These are phyloP conservation scores for Penaeus indicus DNA, from an alignment of 1,140 invertebrate species.

Conservation along the genomic window DNA sequence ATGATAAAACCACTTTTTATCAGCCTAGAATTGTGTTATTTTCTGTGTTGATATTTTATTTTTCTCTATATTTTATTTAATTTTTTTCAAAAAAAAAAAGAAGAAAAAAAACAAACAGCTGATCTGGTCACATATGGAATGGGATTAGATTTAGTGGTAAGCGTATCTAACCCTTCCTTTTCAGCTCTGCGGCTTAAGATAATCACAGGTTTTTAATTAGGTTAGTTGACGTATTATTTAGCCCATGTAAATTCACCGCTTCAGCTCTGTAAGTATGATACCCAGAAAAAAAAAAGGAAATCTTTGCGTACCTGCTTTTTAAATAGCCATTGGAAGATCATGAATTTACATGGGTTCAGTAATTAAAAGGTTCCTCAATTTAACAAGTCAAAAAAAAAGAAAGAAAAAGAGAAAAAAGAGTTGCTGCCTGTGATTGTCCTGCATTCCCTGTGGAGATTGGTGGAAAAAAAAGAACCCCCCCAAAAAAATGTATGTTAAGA, in stretches of 20 bases:
- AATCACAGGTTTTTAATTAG: not conserved
- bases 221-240: too few species aligned
- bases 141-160: conserved; percentile 30
- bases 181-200: not conserved
- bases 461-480: not conserved
- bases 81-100: not conserved
- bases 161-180: conserved; percentile 30
- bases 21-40: too few species aligned
- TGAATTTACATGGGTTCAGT: too few species aligned
- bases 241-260: too few species aligned
- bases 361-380: conserved; percentile 7
- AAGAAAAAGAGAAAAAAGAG: not conserved
- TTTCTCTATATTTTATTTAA: not conserved
- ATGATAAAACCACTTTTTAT: too few species aligned
- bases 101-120: not conserved
- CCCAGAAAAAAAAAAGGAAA: too few species aligned
- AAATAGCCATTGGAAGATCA: too few species aligned
- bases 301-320: too few species aligned
- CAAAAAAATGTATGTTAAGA: conserved; percentile 16
- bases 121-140: conserved; percentile 20
- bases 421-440: too few species aligned
- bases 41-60: too few species aligned
- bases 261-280: too few species aligned
- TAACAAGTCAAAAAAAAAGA: not conserved
- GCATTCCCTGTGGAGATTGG: too few species aligned